phyloP scores from a whole-genome alignment of 2,888 invertebrate species.

The Tetramorium bicarinatum region DNA sequence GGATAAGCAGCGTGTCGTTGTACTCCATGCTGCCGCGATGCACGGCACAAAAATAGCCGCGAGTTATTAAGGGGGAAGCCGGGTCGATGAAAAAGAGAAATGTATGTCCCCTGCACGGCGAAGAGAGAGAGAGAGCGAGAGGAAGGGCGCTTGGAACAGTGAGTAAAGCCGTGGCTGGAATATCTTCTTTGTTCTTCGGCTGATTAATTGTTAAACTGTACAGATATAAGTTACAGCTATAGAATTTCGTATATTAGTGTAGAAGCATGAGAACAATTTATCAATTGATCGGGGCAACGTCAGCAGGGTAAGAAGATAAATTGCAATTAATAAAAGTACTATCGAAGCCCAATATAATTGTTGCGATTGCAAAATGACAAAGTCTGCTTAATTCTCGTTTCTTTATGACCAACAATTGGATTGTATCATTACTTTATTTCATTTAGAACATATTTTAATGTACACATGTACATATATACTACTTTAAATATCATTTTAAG shows the following conservation, averaged over 20 bases:
- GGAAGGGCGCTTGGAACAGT: conserved; percentile 20
- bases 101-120: conserved; percentile 15
- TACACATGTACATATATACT: background rate
- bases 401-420: background rate
- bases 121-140: background rate
- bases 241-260: background rate
- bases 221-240: background rate
- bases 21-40: conserved; percentile 43
- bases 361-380: background rate
- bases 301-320: background rate
- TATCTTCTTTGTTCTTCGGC: conserved; percentile 43
- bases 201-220: conserved; percentile 43
- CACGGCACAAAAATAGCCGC: conserved; percentile 39
- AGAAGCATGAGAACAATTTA: background rate
- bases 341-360: background rate
- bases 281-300: background rate
- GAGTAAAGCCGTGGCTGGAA: background rate
- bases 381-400: background rate
- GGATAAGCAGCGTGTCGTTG: conserved; percentile 83
- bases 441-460: background rate
- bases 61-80: conserved; percentile 52
- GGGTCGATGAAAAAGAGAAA: conserved; percentile 48
- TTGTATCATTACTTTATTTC: background rate
- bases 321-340: conserved; percentile 13
- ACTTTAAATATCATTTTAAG: background rate